Evolutionary conservation across 2,113 vertebrate species (phyloP).

Genomic region (Onychostruthus taczanowskii): DNA sequence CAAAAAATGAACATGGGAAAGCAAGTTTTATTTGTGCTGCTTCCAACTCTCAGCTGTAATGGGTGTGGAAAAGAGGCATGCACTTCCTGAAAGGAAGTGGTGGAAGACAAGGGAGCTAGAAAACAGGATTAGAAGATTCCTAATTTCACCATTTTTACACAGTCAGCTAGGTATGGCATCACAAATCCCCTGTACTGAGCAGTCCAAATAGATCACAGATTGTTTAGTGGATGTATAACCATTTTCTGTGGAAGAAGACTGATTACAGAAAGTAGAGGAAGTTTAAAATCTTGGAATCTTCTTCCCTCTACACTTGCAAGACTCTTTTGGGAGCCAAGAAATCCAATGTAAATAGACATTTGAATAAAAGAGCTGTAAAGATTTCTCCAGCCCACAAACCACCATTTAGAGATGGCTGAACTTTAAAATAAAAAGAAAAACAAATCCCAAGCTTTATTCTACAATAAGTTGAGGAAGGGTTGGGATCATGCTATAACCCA

Average conservation of each 20-base stretch:
- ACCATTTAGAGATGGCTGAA: background rate
- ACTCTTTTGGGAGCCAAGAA: background rate
- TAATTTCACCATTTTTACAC: background rate
- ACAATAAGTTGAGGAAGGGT: background rate
- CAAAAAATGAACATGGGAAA: background rate
- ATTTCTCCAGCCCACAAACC: background rate
- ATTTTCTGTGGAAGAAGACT: background rate
- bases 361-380: background rate
- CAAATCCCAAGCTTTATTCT: background rate
- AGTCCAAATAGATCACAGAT: background rate
- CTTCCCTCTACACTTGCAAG: background rate
- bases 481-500: background rate
- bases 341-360: background rate
- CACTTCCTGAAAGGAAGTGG: constrained; percentile 10
- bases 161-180: background rate
- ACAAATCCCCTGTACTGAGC: background rate
- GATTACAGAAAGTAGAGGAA: background rate
- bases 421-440: background rate
- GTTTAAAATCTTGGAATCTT: background rate
- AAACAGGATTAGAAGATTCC: background rate
- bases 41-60: background rate
- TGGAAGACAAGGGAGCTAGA: background rate
- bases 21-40: background rate
- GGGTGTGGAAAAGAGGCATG: constrained; percentile 16
- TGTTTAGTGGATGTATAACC: background rate